phyloP scores from a whole-genome alignment of 2,888 invertebrate species.

The Drosophila putrida region DNA sequence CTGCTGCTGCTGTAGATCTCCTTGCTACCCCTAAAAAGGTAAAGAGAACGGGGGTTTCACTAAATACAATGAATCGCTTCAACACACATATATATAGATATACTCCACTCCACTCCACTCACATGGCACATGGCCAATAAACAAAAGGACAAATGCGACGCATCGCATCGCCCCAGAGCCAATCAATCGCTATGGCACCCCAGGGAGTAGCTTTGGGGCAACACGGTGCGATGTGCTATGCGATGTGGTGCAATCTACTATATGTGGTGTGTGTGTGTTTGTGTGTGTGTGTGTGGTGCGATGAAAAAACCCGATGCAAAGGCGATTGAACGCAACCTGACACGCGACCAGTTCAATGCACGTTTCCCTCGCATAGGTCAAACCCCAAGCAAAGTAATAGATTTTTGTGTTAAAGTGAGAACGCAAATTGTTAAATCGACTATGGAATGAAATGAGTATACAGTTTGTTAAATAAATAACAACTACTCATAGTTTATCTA shows the following conservation, averaged over 20 bases:
- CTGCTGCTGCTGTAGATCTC: constrained; percentile 49
- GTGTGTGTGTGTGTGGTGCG: constrained; percentile 1
- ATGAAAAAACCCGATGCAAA: constrained; percentile 16
- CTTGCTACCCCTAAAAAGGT: constrained; percentile 31
- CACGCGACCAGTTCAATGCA: constrained; percentile 80
- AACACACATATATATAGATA: constrained; percentile 31
- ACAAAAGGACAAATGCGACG: constrained; percentile 78
- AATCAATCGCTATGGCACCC: constrained; percentile 84
- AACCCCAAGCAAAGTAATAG: constrained; percentile 66
- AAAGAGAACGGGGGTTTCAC: constrained; percentile 49
- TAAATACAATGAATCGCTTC: constrained; percentile 79
- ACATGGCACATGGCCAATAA: constrained; percentile 65
- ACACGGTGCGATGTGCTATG: background rate
- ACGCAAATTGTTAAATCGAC: background rate
- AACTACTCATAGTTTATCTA: background rate
- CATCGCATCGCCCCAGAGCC: constrained; percentile 76
- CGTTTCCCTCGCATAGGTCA: constrained; percentile 68
- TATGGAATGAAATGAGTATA: constrained; percentile 1
- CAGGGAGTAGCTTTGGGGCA: constrained; percentile 56
- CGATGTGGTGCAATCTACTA: background rate
- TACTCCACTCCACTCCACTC: constrained; percentile 11
- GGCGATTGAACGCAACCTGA: constrained; percentile 78
- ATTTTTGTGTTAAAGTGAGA: constrained; percentile 49
- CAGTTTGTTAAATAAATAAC: background rate
- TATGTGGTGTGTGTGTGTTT: background rate